Evolutionary conservation across 2,113 vertebrate species (phyloP).

Genomic region (Nicator chloris): DNA sequence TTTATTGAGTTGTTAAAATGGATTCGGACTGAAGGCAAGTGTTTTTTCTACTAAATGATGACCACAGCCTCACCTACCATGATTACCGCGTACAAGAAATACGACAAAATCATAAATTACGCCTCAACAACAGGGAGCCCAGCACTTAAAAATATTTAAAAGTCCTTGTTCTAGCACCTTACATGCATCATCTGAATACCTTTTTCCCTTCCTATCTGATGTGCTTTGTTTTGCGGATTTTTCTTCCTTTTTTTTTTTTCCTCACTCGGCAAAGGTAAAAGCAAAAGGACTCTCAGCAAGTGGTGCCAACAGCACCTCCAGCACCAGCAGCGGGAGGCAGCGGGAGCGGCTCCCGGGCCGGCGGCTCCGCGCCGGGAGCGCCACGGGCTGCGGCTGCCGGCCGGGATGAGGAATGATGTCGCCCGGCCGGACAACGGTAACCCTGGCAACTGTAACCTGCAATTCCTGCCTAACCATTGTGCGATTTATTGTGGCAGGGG

Average conservation of each 20-base stretch:
- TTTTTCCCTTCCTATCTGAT: background rate
- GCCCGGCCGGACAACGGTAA: slow-evolving; percentile 73
- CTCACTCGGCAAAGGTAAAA: background rate
- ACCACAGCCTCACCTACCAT: background rate
- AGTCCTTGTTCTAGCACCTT: background rate
- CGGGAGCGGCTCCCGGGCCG: background rate
- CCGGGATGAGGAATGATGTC: slow-evolving; percentile 72
- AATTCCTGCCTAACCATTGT: slow-evolving; percentile 68
- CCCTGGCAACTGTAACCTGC: slow-evolving; percentile 82
- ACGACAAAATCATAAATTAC: background rate
- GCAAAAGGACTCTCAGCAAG: fast-evolving
- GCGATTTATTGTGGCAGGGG: slow-evolving; percentile 77
- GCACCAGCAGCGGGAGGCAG: background rate
- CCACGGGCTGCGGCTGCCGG: background rate
- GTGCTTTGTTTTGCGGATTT: background rate
- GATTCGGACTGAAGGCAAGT: background rate
- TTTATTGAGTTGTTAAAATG: background rate
- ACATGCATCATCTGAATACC: background rate
- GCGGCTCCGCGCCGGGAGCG: background rate
- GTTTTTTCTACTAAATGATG: background rate
- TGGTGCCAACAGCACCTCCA: background rate
- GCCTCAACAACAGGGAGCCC: background rate
- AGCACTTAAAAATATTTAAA: background rate
- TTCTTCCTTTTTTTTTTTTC: background rate
- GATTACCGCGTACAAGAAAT: background rate